Conservation (phyloP, 2,113 vertebrate genomes). For the Triplophysa rosa region DNA sequence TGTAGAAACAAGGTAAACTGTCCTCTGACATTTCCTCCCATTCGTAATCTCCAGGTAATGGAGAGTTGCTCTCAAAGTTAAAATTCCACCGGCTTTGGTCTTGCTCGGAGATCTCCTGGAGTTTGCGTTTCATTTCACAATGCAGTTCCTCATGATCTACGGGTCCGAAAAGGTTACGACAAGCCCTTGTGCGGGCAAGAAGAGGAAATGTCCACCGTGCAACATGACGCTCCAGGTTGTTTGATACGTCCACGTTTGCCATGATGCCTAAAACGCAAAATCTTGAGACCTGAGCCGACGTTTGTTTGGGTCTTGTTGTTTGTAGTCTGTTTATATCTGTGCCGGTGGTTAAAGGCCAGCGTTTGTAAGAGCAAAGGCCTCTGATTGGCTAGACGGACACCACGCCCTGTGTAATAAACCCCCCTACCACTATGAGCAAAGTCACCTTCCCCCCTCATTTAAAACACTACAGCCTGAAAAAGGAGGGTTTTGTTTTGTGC, state of each 20-base stretch:
- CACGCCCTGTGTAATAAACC: conserved; percentile 17
- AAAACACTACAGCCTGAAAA: not conserved
- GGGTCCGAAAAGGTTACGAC: conserved; percentile 84
- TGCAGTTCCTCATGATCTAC: conserved; percentile 84
- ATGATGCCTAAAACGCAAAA: conserved; percentile 10
- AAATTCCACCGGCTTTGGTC: conserved; percentile 88
- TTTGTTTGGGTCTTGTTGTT: conserved; percentile 6
- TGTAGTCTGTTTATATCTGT: conserved; percentile 45
- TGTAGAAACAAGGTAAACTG: conserved; percentile 76
- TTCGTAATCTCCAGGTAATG: conserved; percentile 77
- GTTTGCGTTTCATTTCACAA: conserved; percentile 73
- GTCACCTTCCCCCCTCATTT: conserved; percentile 3
- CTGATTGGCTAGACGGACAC: conserved; percentile 41
- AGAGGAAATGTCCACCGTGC: conserved; percentile 58
- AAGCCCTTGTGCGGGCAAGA: conserved; percentile 69
- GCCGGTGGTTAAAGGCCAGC: conserved; percentile 17
- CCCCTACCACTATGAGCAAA: conserved; percentile 7
- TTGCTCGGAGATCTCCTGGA: conserved; percentile 78
- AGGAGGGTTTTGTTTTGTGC: not conserved
- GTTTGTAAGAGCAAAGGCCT: conserved; percentile 3
- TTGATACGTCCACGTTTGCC: conserved; percentile 49
- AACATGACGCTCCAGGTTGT: conserved; percentile 51
- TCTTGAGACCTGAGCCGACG: conserved; percentile 17
- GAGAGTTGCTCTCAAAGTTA: conserved; percentile 81
- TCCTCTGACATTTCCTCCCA: conserved; percentile 77